Percentiles rank a stretch among this genome's conserved stretches.
phyloP scores from a whole-genome alignment of 2,113 vertebrate species.

The Cephalopholis sonnerati region DNA sequence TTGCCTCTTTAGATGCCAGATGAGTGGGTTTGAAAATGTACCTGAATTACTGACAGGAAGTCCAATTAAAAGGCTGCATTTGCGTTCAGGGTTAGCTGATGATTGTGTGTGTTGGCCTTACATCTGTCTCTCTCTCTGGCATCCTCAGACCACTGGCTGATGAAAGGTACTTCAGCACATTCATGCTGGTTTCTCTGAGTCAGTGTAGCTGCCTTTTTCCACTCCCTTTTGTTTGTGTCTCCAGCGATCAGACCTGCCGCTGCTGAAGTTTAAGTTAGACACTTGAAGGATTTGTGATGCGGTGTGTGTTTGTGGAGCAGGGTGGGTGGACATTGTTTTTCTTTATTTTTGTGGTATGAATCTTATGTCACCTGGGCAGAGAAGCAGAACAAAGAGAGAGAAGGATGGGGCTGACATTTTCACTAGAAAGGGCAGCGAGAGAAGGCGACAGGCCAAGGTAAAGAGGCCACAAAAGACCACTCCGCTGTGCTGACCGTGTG shows the following conservation, averaged over 20 bases:
- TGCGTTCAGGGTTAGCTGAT: neutral
- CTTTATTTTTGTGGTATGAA: slow-evolving; percentile 22
- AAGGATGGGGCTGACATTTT: slow-evolving; percentile 78
- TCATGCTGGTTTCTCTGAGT: neutral
- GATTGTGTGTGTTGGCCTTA: neutral
- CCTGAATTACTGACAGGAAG: neutral
- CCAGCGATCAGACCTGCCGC: slow-evolving; percentile 4
- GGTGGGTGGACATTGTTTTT: neutral
- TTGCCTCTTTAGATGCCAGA: neutral
- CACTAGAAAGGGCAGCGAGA: slow-evolving; percentile 79
- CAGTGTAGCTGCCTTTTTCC: neutral
- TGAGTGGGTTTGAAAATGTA: neutral
- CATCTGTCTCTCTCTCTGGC: neutral
- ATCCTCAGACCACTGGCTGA: neutral
- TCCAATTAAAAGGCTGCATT: neutral
- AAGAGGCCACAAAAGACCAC: slow-evolving; percentile 60
- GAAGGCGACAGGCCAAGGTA: slow-evolving; percentile 75
- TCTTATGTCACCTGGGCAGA: slow-evolving; percentile 58
- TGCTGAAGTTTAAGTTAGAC: slow-evolving; percentile 7
- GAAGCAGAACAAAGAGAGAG: slow-evolving; percentile 39
- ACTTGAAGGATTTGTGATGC: slow-evolving; percentile 8
- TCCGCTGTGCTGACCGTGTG: slow-evolving; percentile 29
- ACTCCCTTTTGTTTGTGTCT: neutral
- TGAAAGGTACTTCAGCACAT: neutral
- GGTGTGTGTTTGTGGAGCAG: slow-evolving; percentile 16